phyloP scores from a whole-genome alignment of 2,888 invertebrate genomes.

The Bombylius discolor region DNA sequence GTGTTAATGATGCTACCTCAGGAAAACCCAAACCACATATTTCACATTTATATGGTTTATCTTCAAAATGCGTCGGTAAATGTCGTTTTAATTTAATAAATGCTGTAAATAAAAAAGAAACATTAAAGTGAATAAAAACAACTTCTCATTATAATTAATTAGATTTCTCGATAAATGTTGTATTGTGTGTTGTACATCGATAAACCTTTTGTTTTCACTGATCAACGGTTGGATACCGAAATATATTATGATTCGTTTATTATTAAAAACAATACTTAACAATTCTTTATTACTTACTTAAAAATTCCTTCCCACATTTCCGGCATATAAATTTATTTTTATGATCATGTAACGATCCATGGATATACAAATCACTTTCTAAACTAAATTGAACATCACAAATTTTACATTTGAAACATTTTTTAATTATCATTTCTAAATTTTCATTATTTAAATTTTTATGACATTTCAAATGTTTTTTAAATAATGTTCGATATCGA shows the following conservation, averaged over 20 bases:
- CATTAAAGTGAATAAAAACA: not conserved
- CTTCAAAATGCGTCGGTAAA: slow-evolving; percentile 40
- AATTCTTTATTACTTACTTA: slow-evolving; percentile 28
- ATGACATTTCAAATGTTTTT: slow-evolving; percentile 8
- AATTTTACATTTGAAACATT: slow-evolving; percentile 28
- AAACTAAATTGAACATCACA: slow-evolving; percentile 40
- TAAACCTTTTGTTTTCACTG: no score
- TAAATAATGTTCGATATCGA: slow-evolving; percentile 1
- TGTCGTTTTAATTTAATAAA: slow-evolving; percentile 38
- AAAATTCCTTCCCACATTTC: slow-evolving; percentile 40
- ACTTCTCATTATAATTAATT: not conserved
- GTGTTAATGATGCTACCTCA: slow-evolving; percentile 40
- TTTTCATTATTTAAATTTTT: not conserved
- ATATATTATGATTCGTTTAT: not conserved
- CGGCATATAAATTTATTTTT: slow-evolving; percentile 36
- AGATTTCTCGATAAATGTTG: not conserved
- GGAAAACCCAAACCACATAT: slow-evolving; percentile 41
- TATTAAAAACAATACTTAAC: no score
- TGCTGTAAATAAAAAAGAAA: slow-evolving; percentile 19
- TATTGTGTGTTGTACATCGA: no score
- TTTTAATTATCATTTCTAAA: not conserved
- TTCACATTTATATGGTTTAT: slow-evolving; percentile 40
- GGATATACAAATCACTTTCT: slow-evolving; percentile 39
- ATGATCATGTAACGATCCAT: slow-evolving; percentile 35
- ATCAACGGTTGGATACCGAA: not conserved